These are phyloP conservation scores for Brachyalestes nurse DNA, from an alignment of 2,797 vertebrate genomes.

Conservation along the genomic window DNA sequence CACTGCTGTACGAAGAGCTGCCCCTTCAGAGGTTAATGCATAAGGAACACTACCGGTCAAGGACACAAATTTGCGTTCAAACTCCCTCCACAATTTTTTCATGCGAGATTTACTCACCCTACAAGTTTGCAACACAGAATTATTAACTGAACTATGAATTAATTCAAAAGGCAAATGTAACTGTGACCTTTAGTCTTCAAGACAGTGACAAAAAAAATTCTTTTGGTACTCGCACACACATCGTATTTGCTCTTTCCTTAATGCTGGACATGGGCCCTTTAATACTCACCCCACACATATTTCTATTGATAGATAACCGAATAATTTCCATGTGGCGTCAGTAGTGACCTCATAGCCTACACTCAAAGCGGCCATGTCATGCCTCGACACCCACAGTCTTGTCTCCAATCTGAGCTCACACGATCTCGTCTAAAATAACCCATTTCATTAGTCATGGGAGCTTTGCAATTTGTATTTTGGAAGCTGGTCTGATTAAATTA, in stretches of 20 bases:
- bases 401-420: slow-evolving; percentile 11
- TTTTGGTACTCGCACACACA: background rate
- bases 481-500: slow-evolving; percentile 40
- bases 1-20: too few relatives aligned
- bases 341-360: slow-evolving; percentile 2
- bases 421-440: slow-evolving; percentile 26
- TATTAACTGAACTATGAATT: too few relatives aligned
- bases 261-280: background rate
- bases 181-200: too few relatives aligned
- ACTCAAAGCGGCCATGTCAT: slow-evolving; percentile 1
- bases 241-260: background rate
- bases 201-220: too few relatives aligned
- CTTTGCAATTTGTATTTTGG: slow-evolving; percentile 26
- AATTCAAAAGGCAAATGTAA: too few relatives aligned
- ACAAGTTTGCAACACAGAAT: too few relatives aligned
- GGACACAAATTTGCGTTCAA: too few relatives aligned
- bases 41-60: too few relatives aligned
- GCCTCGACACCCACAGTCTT: slow-evolving; percentile 6
- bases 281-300: slow-evolving; percentile 13
- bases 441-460: slow-evolving; percentile 42
- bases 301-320: slow-evolving; percentile 1
- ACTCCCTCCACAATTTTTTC: too few relatives aligned
- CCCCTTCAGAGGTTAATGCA: too few relatives aligned
- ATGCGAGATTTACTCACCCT: too few relatives aligned
- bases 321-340: slow-evolving; percentile 12